Evolutionary conservation across 2,113 vertebrate species (phyloP), one percentile per base, ranked within the genome.

Genomic region (Nibea albiflora): DNA sequence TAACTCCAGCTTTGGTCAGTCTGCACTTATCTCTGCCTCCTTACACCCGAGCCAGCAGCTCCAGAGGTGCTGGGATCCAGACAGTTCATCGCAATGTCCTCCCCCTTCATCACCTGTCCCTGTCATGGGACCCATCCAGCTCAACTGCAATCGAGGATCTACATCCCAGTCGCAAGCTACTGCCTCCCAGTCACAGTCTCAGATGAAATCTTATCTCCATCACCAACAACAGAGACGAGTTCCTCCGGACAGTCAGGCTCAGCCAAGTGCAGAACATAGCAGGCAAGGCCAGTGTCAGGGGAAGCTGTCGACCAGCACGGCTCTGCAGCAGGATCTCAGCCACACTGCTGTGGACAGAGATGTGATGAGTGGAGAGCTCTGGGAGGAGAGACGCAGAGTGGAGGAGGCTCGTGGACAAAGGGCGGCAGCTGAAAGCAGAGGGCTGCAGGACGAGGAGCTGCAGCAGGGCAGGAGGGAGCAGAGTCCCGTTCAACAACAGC

Each of bases 401-500:
- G 84, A 85, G 54, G 76, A 83, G 79, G 79, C 56, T 14, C 31
- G 42, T 71, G 84, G 72, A 75, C 83, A 75, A 94, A 95, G 67
- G 91, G 94, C 24, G 93, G 95, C 5, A 90, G 94, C 9, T 65
- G 88, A 83, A 94, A 95, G n/a, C 95, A 96, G 92, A 95, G 96
- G 85, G 94, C 95, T 87, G 94, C 94, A 91, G 95, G 95, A 11
- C 54, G 89, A 73, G 53, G 95, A 95, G 73, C 50, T 82, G 31
- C 82, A 78, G 68, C 66, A 68, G 62, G 70, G 73, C 78, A 72
- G 83, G 20, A 72, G 61, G 28, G 78, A 81, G 56, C 83, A 60
- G 60, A 90, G 73, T 67, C 66, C 81, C 5, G 58, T 72, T 31
- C 88, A 93, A 7, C 94, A 94, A 56, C 93, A 53, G 68, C 93